These are phyloP conservation scores for Pteromalus puparum DNA, from an alignment of 1,140 invertebrate species.

Conservation along the genomic window DNA sequence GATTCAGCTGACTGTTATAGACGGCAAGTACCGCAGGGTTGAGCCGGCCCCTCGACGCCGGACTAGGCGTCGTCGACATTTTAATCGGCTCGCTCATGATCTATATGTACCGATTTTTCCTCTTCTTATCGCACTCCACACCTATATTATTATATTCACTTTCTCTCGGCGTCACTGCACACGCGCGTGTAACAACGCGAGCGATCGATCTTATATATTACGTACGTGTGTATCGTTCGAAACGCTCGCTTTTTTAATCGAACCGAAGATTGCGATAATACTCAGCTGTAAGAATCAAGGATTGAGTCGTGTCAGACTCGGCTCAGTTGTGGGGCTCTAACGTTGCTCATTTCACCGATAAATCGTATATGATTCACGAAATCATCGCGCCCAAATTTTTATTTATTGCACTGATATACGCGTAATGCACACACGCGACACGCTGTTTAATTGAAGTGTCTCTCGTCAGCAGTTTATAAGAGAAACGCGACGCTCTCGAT, in stretches of 20 bases:
- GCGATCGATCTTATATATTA: too few species aligned
- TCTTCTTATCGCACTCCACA: not conserved
- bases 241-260: too few species aligned
- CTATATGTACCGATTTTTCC: not conserved
- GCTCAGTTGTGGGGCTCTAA: not conserved
- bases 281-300: too few species aligned
- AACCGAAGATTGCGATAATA: too few species aligned
- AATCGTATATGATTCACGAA: too few species aligned
- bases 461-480: not conserved
- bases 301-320: not conserved
- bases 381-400: not conserved
- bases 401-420: not conserved
- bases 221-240: not conserved
- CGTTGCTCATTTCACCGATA: too few species aligned
- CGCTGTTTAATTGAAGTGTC: not conserved
- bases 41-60: constrained; percentile 57
- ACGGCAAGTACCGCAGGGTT: constrained; percentile 64
- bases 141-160: not conserved
- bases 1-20: constrained; percentile 55
- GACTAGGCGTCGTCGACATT: constrained; percentile 51
- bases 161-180: not conserved
- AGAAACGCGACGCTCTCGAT: constrained; percentile 19
- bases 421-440: too few species aligned
- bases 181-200: not conserved
- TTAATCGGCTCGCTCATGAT: constrained; percentile 44